Conservation (phyloP, 2,888 invertebrate species). For the Troides aeacus region DNA sequence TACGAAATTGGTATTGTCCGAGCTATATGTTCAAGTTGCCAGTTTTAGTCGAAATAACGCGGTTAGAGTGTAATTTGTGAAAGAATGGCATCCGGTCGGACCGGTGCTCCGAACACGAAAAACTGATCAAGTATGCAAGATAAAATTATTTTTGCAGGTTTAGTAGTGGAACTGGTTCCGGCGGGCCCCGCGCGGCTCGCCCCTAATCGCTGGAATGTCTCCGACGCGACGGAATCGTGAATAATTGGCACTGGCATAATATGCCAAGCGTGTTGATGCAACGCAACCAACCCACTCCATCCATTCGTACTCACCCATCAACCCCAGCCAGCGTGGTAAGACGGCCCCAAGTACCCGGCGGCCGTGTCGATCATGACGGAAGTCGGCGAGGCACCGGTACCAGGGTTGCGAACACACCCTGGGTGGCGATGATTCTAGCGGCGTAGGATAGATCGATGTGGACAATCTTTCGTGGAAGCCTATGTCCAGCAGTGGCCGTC, state of each 20-base stretch:
- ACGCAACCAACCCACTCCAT: too few species aligned
- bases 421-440: too few species aligned
- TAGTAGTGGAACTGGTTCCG: slow-evolving; percentile 27
- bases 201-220: slow-evolving; percentile 25
- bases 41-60: neutral
- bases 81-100: slow-evolving; percentile 25
- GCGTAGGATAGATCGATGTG: too few species aligned
- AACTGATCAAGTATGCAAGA: slow-evolving; percentile 28
- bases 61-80: slow-evolving; percentile 27
- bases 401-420: too few species aligned
- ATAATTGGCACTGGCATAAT: slow-evolving; percentile 15
- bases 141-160: slow-evolving; percentile 27
- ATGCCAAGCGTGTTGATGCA: neutral
- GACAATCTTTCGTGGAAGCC: too few species aligned
- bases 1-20: slow-evolving; percentile 3
- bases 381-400: too few species aligned
- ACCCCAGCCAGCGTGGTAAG: too few species aligned
- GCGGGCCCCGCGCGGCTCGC: slow-evolving; percentile 15
- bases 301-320: too few species aligned
- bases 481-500: too few species aligned
- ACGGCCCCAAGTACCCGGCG: too few species aligned
- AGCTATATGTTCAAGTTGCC: too few species aligned
- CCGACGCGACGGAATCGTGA: slow-evolving; percentile 1
- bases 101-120: slow-evolving; percentile 22
- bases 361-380: too few species aligned